phyloP scores from a whole-genome alignment of 2,113 vertebrate genomes.

The Carlito syrichta region DNA sequence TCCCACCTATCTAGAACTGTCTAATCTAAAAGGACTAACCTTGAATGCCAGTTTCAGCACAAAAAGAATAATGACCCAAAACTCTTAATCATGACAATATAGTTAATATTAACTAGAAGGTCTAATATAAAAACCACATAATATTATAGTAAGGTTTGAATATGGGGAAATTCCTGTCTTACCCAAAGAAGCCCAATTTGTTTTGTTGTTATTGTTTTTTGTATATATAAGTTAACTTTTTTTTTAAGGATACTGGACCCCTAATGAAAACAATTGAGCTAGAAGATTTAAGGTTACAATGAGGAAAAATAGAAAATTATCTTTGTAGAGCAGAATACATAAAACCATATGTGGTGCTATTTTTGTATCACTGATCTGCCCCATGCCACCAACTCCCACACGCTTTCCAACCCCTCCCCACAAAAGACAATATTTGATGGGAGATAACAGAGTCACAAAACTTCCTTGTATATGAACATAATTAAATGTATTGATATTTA shows the following conservation, averaged over 20 bases:
- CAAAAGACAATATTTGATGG: background rate
- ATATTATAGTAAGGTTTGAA: constrained; percentile 10
- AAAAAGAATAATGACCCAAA: background rate
- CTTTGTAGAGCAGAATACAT: background rate
- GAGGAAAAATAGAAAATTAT: background rate
- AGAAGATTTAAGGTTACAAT: background rate
- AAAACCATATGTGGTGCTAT: background rate
- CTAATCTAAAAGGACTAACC: background rate
- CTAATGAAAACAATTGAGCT: background rate
- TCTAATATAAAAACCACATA: background rate
- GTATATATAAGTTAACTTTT: background rate
- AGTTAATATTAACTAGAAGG: background rate
- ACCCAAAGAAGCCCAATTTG: background rate
- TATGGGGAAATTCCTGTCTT: background rate
- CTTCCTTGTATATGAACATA: background rate
- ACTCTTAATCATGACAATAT: background rate
- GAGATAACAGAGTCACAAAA: background rate
- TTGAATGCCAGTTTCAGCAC: background rate
- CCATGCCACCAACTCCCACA: too few relatives aligned
- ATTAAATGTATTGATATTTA: background rate
- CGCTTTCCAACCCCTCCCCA: background rate
- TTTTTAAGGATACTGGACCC: background rate
- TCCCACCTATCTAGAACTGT: background rate
- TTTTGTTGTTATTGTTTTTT: background rate
- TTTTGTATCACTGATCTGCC: background rate